Evolutionary conservation across 2,888 invertebrate species (phyloP).

Genomic region (Eupithecia pulchellata): DNA sequence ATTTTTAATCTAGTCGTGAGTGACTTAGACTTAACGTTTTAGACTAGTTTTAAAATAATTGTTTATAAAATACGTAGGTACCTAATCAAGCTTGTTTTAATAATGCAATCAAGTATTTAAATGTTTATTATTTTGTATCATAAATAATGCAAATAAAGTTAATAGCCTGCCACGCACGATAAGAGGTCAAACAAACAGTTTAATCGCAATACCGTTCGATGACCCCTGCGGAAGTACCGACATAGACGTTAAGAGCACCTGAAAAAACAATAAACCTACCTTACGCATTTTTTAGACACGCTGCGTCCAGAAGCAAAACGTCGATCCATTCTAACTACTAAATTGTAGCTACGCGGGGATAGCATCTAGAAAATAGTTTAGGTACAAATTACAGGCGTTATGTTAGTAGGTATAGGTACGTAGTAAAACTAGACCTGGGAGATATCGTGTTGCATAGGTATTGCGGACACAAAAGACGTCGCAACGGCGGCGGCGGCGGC

Average conservation of each 20-base stretch:
- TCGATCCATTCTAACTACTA: background rate
- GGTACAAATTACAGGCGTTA: background rate
- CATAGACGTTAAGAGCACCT: background rate
- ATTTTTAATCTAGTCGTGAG: no score
- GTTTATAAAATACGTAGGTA: background rate
- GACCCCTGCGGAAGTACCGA: conserved; percentile 26
- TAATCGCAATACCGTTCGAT: conserved; percentile 34
- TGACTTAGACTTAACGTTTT: background rate
- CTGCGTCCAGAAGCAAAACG: background rate
- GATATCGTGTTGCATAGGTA: conserved; percentile 52
- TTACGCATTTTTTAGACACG: background rate
- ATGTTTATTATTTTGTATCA: conserved; percentile 24
- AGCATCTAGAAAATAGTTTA: background rate
- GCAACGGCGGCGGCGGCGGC: conserved; percentile 29
- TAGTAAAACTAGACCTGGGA: conserved; percentile 3
- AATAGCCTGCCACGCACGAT: conserved; percentile 51
- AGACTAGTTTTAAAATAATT: background rate
- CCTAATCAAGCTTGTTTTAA: background rate
- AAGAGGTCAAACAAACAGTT: conserved; percentile 59
- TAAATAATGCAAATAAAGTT: conserved; percentile 46
- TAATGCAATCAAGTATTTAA: background rate
- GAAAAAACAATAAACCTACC: background rate
- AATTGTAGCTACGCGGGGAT: background rate
- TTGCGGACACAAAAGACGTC: conserved; percentile 55
- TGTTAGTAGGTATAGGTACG: background rate